A percentile compares a stretch with the other conserved stretches of the same genome.
These are phyloP conservation scores for Adelges cooleyi DNA, from an alignment of 1,140 invertebrate species.

Conservation along the genomic window DNA sequence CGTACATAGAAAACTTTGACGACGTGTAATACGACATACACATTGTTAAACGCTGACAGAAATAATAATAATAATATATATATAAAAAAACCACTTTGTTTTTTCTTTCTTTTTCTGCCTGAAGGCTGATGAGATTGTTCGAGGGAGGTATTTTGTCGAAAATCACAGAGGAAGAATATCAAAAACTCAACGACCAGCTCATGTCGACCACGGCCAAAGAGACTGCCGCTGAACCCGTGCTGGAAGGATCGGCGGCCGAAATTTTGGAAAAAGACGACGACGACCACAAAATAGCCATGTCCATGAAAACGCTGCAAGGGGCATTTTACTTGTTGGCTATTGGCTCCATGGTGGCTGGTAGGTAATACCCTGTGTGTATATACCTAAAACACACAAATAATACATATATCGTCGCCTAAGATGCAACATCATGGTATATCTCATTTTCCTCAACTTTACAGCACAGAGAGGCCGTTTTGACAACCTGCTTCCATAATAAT, in stretches of 20 bases:
- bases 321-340: constrained; percentile 51
- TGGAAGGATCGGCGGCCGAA: constrained; percentile 32
- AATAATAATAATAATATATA: neutral
- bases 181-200: constrained; percentile 45
- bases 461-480: too few relatives aligned
- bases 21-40: constrained; percentile 44
- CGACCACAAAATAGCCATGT: constrained; percentile 45
- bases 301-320: constrained; percentile 51
- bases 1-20: constrained; percentile 55
- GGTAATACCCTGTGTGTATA: too few relatives aligned
- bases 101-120: constrained; percentile 1
- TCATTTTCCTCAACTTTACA: too few relatives aligned
- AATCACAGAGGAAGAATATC: constrained; percentile 57
- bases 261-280: constrained; percentile 30
- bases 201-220: neutral
- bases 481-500: too few relatives aligned
- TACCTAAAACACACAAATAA: too few relatives aligned
- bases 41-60: neutral
- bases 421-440: too few relatives aligned
- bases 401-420: too few relatives aligned
- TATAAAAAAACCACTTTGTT: neutral
- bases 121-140: constrained; percentile 52
- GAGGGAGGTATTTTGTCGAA: constrained; percentile 57
- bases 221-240: constrained; percentile 22
- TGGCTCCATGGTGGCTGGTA: constrained; percentile 40